Conservation (phyloP, 92 coral and sea anemone species). For the Bergia sp. region DNA sequence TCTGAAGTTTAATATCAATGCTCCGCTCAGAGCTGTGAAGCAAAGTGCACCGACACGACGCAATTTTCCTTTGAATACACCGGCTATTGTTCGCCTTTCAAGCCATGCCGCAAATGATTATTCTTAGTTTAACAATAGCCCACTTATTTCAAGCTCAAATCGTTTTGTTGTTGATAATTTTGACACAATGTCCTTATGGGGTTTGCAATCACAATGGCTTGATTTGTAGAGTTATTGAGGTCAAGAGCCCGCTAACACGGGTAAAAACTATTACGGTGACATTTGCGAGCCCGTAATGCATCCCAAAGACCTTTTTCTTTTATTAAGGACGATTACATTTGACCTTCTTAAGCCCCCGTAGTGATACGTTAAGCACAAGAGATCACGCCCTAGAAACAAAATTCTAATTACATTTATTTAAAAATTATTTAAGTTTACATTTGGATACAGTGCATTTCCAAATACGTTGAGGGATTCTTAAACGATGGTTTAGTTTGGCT, state of each 20-base stretch:
- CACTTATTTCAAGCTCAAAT: slow-evolving; percentile 81
- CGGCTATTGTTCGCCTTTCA: slow-evolving; percentile 71
- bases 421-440: slow-evolving; percentile 48
- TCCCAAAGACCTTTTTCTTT: slow-evolving; percentile 10
- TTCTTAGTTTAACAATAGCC: slow-evolving; percentile 70
- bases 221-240: slow-evolving; percentile 71
- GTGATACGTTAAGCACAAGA: slow-evolving; percentile 18
- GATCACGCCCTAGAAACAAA: slow-evolving; percentile 42
- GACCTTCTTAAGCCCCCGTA: slow-evolving; percentile 30
- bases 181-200: slow-evolving; percentile 76
- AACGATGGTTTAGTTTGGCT: neutral
- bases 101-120: slow-evolving; percentile 75
- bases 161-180: slow-evolving; percentile 92
- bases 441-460: slow-evolving; percentile 38
- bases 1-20: slow-evolving; percentile 64
- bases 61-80: slow-evolving; percentile 54
- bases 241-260: slow-evolving; percentile 34
- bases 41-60: slow-evolving; percentile 82
- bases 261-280: slow-evolving; percentile 39
- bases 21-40: slow-evolving; percentile 83
- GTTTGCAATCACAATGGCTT: slow-evolving; percentile 62
- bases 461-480: slow-evolving; percentile 5
- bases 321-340: slow-evolving; percentile 20
- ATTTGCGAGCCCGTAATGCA: slow-evolving; percentile 19
- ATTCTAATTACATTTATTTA: slow-evolving; percentile 47